A percentile compares a stretch with the other conserved stretches of the same genome.
Conservation (phyloP, 2,888 invertebrate genomes). For the Lomographa bimaculata region DNA sequence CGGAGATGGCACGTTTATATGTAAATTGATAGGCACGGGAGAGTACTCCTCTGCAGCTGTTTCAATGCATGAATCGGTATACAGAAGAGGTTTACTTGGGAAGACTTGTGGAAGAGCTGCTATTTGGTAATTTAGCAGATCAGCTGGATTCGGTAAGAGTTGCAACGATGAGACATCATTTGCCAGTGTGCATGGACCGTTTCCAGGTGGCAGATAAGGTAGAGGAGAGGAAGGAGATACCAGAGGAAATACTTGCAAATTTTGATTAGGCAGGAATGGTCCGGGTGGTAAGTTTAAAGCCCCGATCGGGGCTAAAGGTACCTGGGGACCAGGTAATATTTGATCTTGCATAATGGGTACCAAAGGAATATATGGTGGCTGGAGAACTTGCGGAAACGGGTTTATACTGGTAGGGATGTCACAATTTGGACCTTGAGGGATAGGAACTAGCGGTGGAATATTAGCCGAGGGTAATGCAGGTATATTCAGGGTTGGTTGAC, state of each 20-base stretch:
- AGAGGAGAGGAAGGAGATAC: constrained; percentile 5
- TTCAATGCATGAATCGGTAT: background rate
- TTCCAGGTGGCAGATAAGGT: constrained; percentile 4
- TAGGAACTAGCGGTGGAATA: background rate
- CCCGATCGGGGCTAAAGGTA: background rate
- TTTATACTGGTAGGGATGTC: background rate
- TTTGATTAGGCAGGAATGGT: constrained; percentile 4
- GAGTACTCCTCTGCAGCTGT: constrained; percentile 6
- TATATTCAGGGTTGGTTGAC: background rate
- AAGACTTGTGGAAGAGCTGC: constrained; percentile 14
- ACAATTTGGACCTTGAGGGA: constrained; percentile 7
- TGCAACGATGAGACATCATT: constrained; percentile 7
- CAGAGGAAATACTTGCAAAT: constrained; percentile 7
- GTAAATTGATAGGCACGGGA: constrained; percentile 46
- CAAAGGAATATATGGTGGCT: background rate
- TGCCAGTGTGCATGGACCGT: constrained; percentile 5
- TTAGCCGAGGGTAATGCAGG: no score
- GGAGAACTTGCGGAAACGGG: background rate
- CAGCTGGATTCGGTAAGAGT: constrained; percentile 8
- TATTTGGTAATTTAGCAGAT: constrained; percentile 13
- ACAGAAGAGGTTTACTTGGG: constrained; percentile 2
- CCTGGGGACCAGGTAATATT: constrained; percentile 5
- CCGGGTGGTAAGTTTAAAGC: constrained; percentile 4
- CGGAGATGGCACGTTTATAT: constrained; percentile 52
- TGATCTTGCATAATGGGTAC: constrained; percentile 2